phyloP scores from a whole-genome alignment of 2,888 invertebrate species.

The Philaethria dido region DNA sequence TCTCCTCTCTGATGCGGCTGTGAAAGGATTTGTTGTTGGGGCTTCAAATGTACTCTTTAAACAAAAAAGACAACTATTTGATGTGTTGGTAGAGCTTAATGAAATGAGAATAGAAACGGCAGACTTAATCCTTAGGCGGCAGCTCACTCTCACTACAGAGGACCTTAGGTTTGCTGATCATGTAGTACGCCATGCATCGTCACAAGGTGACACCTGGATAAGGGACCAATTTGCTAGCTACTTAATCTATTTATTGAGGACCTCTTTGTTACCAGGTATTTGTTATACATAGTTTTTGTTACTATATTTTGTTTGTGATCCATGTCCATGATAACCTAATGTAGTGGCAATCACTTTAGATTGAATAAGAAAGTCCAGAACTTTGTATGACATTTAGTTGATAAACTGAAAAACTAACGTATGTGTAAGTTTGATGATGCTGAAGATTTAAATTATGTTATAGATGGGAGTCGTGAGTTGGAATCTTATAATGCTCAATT shows the following conservation, averaged over 20 bases:
- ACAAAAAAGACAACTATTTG: slow-evolving; percentile 95
- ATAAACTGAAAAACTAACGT: no score
- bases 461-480: slow-evolving; percentile 90
- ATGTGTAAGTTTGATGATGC: no score
- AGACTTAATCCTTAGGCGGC: slow-evolving; percentile 91
- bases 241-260: slow-evolving; percentile 90
- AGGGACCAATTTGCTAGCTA: slow-evolving; percentile 96
- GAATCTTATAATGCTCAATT: slow-evolving; percentile 95
- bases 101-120: slow-evolving; percentile 92
- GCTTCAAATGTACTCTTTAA: slow-evolving; percentile 99
- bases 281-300: neutral
- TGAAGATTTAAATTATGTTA: neutral
- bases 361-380: neutral
- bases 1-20: slow-evolving; percentile 93
- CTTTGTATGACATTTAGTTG: no score
- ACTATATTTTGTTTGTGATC: neutral
- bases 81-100: slow-evolving; percentile 95
- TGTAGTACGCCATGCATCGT: slow-evolving; percentile 88
- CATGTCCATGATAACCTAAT: no score
- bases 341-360: neutral
- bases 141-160: slow-evolving; percentile 95
- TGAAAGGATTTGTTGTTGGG: slow-evolving; percentile 94
- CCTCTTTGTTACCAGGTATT: slow-evolving; percentile 88
- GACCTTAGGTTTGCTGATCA: slow-evolving; percentile 98
- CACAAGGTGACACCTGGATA: slow-evolving; percentile 98